A percentile compares a stretch with the other conserved stretches of the same genome.
Conservation (phyloP, 2,113 vertebrate species). For the Catagonus wagneri region DNA sequence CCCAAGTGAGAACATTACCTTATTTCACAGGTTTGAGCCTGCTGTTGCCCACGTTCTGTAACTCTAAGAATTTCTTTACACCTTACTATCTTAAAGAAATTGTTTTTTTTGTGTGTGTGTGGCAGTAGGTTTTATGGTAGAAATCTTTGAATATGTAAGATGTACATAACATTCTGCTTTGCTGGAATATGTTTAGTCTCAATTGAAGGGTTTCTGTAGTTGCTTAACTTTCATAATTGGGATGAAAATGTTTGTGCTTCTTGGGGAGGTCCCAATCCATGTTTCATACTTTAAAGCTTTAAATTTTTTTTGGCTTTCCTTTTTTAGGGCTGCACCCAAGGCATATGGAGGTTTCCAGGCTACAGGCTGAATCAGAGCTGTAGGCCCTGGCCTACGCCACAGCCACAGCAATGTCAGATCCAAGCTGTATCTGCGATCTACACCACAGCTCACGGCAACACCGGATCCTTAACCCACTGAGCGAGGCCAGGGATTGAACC, state of each 20-base stretch:
- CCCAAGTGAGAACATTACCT: background rate
- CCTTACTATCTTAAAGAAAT: background rate
- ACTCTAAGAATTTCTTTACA: background rate
- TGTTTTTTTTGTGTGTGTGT: background rate
- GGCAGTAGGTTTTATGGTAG: background rate
- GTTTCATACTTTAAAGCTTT: constrained; percentile 27
- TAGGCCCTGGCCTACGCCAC: no score
- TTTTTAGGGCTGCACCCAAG: no score
- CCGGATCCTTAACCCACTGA: no score
- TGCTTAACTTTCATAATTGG: constrained; percentile 44
- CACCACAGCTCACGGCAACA: no score
- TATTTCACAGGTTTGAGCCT: background rate
- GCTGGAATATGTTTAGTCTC: constrained; percentile 37
- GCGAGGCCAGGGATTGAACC: no score
- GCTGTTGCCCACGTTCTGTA: background rate
- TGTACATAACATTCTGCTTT: constrained; percentile 43
- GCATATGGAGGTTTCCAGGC: no score
- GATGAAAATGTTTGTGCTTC: constrained; percentile 39
- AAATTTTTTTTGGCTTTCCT: no score
- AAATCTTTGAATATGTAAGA: constrained; percentile 35
- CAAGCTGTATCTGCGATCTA: no score
- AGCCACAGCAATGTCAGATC: no score
- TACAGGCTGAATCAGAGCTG: no score
- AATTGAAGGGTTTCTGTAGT: constrained; percentile 24
- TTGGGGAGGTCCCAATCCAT: background rate